Conservation (phyloP, 1,140 invertebrate genomes). For the Phthorimaea operculella region DNA sequence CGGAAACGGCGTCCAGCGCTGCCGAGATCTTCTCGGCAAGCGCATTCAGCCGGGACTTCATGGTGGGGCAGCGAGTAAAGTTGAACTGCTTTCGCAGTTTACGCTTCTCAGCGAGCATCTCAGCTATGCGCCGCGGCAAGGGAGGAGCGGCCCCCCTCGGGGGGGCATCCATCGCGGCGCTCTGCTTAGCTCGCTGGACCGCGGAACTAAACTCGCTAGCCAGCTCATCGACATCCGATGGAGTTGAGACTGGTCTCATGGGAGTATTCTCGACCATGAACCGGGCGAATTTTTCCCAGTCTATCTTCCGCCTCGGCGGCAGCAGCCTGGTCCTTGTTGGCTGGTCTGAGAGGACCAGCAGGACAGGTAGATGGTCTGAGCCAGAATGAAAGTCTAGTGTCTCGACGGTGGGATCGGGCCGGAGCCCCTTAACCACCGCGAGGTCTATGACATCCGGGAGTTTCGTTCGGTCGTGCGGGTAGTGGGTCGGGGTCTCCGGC, state of each 20-base stretch:
- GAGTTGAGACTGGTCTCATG: background rate
- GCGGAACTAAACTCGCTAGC: background rate
- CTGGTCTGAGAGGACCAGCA: background rate
- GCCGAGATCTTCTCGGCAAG: constrained; percentile 3
- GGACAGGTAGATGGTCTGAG: background rate
- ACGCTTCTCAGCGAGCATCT: constrained; percentile 3
- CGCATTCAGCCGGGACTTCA: constrained; percentile 8
- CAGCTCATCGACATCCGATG: background rate
- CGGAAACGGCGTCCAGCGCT: background rate
- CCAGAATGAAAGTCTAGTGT: background rate
- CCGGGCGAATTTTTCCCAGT: background rate
- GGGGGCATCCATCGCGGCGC: background rate
- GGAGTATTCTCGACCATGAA: background rate
- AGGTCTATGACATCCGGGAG: background rate
- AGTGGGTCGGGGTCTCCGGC: constrained; percentile 7
- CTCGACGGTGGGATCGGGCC: background rate
- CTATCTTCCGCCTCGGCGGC: background rate
- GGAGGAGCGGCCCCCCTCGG: background rate
- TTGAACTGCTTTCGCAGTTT: constrained; percentile 4
- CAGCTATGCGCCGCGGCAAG: background rate
- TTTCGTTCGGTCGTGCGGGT: background rate
- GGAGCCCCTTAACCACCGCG: background rate
- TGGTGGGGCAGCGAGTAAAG: constrained; percentile 8
- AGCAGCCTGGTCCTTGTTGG: background rate
- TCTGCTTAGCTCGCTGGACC: background rate